Evolutionary conservation across 2,888 invertebrate species (phyloP).

Genomic region (Rhorus exstirpatorius): DNA sequence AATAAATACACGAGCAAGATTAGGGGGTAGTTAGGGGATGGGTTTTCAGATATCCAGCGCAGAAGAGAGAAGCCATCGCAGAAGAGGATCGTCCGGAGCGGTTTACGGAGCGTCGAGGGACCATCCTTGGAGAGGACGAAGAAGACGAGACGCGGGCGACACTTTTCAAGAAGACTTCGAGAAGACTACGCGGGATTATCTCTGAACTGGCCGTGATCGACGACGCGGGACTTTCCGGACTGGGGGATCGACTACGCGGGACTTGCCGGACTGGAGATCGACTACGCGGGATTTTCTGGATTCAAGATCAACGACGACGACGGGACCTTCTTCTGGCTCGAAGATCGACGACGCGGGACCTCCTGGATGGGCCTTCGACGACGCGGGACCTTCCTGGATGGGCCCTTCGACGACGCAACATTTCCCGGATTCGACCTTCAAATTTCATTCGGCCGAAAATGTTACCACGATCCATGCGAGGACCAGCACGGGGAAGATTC

Average conservation of each 20-base stretch:
- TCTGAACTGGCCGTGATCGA: not conserved
- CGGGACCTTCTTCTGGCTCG: no score
- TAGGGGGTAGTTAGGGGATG: conserved; percentile 52
- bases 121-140: not conserved
- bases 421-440: not conserved
- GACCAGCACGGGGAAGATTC: no score
- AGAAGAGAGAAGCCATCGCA: conserved; percentile 67
- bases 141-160: conserved; percentile 25
- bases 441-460: no score
- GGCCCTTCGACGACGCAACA: not conserved
- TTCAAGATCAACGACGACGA: not conserved
- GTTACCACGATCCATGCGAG: no score
- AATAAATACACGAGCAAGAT: conserved; percentile 56
- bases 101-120: conserved; percentile 37
- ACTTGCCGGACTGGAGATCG: not conserved
- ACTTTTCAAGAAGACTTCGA: not conserved
- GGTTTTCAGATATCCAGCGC: conserved; percentile 59
- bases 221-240: conserved; percentile 24
- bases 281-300: not conserved
- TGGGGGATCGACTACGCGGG: conserved; percentile 14
- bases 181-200: conserved; percentile 1
- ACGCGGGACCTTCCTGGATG: conserved; percentile 15
- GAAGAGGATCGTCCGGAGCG: conserved; percentile 52
- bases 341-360: conserved; percentile 24
- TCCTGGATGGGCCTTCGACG: conserved; percentile 7